A percentile compares a stretch with the other conserved stretches of the same genome.
Conservation (phyloP, 2,888 invertebrate genomes). For the Stenoptilia bipunctidactyla region DNA sequence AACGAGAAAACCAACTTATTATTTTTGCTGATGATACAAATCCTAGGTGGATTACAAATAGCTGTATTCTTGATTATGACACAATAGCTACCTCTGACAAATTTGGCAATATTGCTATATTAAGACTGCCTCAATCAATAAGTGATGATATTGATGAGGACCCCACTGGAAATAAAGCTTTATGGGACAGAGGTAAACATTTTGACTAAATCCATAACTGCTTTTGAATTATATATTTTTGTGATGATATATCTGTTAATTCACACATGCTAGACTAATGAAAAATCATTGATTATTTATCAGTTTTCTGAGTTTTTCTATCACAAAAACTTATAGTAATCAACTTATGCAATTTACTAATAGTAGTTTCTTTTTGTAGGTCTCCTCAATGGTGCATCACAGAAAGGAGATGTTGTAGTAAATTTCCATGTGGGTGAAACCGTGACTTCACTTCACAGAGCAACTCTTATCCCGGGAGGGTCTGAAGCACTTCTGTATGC, state of each 20-base stretch:
- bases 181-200: constrained; percentile 86
- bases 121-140: constrained; percentile 90
- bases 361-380: constrained; percentile 63
- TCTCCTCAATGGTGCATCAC: constrained; percentile 94
- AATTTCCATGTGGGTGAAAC: constrained; percentile 98
- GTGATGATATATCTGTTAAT: constrained; percentile 45
- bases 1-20: constrained; percentile 96
- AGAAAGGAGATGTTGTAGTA: constrained; percentile 93
- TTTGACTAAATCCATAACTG: background rate
- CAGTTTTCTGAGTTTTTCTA: background rate
- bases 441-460: constrained; percentile 94
- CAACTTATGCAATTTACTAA: background rate
- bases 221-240: constrained; percentile 1
- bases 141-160: constrained; percentile 99
- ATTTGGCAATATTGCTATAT: constrained; percentile 95
- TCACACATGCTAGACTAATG: constrained; percentile 72
- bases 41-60: constrained; percentile 94
- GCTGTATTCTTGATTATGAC: constrained; percentile 93
- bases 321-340: background rate
- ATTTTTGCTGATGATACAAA: constrained; percentile 99
- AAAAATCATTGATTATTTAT: constrained; percentile 46
- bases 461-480: constrained; percentile 96
- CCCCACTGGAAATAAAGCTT: constrained; percentile 97
- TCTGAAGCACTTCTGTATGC: constrained; percentile 97
- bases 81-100: constrained; percentile 97